A percentile compares a stretch with the other conserved stretches of the same genome.
Conservation (phyloP, 2,888 invertebrate species). For the Ophraella communa region DNA sequence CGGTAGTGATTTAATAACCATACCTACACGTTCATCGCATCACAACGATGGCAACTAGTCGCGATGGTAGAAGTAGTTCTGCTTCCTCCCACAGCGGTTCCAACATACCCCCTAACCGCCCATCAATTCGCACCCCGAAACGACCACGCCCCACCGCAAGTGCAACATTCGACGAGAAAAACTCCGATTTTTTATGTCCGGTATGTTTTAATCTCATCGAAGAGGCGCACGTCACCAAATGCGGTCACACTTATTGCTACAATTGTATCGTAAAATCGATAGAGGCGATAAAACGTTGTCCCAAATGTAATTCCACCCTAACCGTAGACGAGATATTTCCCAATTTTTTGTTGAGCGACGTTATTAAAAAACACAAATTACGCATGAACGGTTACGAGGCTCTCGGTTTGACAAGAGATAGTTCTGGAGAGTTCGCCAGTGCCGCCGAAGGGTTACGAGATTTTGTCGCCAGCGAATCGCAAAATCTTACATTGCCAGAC, state of each 20-base stretch:
- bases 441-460: conserved; percentile 66
- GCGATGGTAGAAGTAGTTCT: conserved; percentile 60
- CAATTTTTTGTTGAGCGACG: conserved; percentile 83
- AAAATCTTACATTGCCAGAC: conserved; percentile 76
- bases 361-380: conserved; percentile 75
- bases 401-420: conserved; percentile 56
- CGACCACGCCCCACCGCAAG: conserved; percentile 63
- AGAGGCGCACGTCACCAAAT: conserved; percentile 89
- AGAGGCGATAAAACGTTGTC: conserved; percentile 74
- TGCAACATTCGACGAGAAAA: conserved; percentile 71
- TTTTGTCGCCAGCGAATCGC: conserved; percentile 72
- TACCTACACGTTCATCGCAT: neutral
- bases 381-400: conserved; percentile 61
- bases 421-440: conserved; percentile 57
- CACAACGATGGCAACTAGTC: conserved; percentile 54
- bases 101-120: conserved; percentile 56
- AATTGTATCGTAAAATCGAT: conserved; percentile 77
- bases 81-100: conserved; percentile 59
- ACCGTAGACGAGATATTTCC: conserved; percentile 80
- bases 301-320: conserved; percentile 80
- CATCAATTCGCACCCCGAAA: conserved; percentile 61
- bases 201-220: conserved; percentile 89
- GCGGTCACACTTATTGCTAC: conserved; percentile 92
- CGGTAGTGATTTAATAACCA: conserved; percentile 48
- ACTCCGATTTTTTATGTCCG: conserved; percentile 74